phyloP scores from a whole-genome alignment of 2,888 invertebrate genomes.

The Corbicula japonica region DNA sequence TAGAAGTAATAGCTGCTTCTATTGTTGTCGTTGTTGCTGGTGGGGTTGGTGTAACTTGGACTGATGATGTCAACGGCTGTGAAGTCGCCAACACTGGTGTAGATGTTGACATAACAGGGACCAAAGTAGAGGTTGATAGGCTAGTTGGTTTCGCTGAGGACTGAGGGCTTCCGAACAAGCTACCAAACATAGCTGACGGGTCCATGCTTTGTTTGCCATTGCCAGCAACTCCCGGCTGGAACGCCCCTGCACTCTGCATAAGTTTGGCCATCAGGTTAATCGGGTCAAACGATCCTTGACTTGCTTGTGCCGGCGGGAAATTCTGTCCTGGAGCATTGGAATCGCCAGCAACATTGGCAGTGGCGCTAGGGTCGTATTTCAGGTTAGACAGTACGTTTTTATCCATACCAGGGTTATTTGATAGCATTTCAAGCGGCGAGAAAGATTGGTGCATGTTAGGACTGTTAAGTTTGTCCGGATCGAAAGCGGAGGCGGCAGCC shows the following conservation, averaged over 20 bases:
- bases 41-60: neutral
- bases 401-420: constrained; percentile 51
- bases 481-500: constrained; percentile 38
- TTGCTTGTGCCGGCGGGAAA: neutral
- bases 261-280: constrained; percentile 34
- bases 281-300: constrained; percentile 25
- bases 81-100: constrained; percentile 3
- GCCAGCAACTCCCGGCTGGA: constrained; percentile 37
- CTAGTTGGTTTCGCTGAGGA: neutral
- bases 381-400: constrained; percentile 28
- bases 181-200: constrained; percentile 53
- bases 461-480: constrained; percentile 62
- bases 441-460: constrained; percentile 26
- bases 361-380: constrained; percentile 11
- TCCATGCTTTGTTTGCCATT: constrained; percentile 52
- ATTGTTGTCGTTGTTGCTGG: neutral
- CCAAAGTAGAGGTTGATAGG: neutral
- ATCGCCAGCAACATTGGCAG: neutral
- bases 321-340: neutral
- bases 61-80: neutral
- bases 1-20: neutral
- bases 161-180: neutral
- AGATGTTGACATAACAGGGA: neutral
- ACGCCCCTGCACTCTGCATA: constrained; percentile 30
- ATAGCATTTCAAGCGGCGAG: constrained; percentile 28